Evolutionary conservation across 2,888 invertebrate genomes (phyloP).

Genomic region (Pandemis corylana): DNA sequence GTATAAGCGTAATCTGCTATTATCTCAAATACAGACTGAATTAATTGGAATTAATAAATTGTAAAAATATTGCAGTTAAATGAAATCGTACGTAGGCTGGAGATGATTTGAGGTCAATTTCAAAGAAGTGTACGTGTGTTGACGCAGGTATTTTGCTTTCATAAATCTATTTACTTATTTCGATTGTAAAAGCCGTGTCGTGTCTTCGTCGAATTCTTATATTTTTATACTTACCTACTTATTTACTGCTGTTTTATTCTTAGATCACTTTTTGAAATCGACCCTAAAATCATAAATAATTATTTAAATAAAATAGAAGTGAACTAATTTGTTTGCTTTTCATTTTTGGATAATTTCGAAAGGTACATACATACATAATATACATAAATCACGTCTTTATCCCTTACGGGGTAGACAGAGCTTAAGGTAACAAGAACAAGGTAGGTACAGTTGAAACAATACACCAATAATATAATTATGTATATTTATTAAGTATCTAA

Average conservation of each 20-base stretch:
- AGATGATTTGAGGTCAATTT: not conserved
- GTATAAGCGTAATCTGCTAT: conserved; percentile 1
- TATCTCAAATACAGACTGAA: conserved; percentile 44
- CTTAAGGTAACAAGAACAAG: too few species aligned
- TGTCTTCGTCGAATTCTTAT: not conserved
- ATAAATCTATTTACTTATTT: not conserved
- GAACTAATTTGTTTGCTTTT: not conserved
- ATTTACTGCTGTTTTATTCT: not conserved
- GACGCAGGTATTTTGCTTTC: not conserved
- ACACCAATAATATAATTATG: not conserved
- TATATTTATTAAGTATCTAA: not conserved
- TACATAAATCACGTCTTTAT: too few species aligned
- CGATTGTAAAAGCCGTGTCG: not conserved
- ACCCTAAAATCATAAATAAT: not conserved
- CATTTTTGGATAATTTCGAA: not conserved
- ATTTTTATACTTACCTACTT: not conserved
- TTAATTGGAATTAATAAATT: conserved; percentile 28
- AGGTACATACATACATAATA: too few species aligned
- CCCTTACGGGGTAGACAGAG: too few species aligned
- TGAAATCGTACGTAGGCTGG: not conserved
- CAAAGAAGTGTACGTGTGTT: conserved; percentile 1
- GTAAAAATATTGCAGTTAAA: conserved; percentile 27
- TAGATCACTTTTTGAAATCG: not conserved
- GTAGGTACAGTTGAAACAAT: not conserved
- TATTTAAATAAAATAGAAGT: not conserved